Evolutionary conservation across 1,140 invertebrate genomes (phyloP), one percentile per base, ranked within the genome.

Genomic region (Magallana gigas): DNA sequence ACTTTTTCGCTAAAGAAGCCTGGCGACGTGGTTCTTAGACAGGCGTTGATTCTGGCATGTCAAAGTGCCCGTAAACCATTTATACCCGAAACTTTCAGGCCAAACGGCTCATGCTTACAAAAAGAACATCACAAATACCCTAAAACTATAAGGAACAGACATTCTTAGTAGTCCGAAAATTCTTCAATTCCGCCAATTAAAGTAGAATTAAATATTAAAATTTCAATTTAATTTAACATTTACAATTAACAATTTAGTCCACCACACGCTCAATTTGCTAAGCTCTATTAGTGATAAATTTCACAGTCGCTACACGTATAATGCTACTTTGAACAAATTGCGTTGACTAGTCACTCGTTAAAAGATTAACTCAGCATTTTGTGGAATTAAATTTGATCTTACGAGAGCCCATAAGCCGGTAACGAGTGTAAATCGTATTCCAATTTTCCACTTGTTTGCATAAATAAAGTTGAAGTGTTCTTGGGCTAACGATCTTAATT

Each of bases 391-490:
- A 84, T 29, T 84, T 84, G 83, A 84, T 84, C 83, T 84, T 16
- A 60, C 56, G 59, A 84, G 83, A 57, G 83, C 18, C 83, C 18
- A 14, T 84, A 84, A 84, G 57, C 83, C 83, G 57, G 58, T 84
- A 84, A 84, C 83, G 83, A 84, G 83, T 62, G 57, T 62, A 59
- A 84, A 84, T 84, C 83, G 83, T 59, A 84, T 84, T 84, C n/a
- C 83, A 62, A 84, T 84, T 84, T 84, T 84, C 83, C 83, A 84
- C 83, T 84, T 84, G 83, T 84, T 62, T 62, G 83, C 83, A 62
- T 84, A 84, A 84, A 84, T 62, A 60, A 59, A 84, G 83, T 84
- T 58, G 57, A 62, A 59, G 83, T 84, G 57, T 62, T 59, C 58
- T 48, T 59, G 11, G 59, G n/a, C 83, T n/a, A 84, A 59, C 14